These are phyloP conservation scores for Pseudococcus jackbeardsleyi DNA, from an alignment of 2,888 invertebrate genomes.

Conservation along the genomic window DNA sequence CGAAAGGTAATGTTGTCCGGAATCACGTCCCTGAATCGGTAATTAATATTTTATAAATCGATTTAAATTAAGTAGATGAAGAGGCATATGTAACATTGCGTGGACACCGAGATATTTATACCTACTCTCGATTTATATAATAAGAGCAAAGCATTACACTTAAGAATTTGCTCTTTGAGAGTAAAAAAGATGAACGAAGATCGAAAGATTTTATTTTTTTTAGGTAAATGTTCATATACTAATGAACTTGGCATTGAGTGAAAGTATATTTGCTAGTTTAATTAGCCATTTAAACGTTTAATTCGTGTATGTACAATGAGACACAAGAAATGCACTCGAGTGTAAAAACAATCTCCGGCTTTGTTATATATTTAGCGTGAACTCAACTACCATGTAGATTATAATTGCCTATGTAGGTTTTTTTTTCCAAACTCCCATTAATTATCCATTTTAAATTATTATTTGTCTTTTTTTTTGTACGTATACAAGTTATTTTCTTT, in stretches of 20 bases:
- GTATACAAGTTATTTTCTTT: neutral
- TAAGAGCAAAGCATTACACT: neutral
- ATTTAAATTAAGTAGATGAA: constrained; percentile 5
- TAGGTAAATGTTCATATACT: constrained; percentile 20
- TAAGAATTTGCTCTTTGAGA: neutral
- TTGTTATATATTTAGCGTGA: constrained; percentile 43
- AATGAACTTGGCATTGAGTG: constrained; percentile 56
- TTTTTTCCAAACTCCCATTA: constrained; percentile 13
- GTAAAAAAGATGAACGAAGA: neutral
- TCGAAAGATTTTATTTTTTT: neutral
- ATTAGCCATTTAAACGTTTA: constrained; percentile 53
- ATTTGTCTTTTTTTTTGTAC: constrained; percentile 35
- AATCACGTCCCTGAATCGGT: constrained; percentile 29
- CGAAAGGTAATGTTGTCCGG: constrained; percentile 36
- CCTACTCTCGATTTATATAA: neutral
- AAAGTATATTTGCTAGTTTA: constrained; percentile 51
- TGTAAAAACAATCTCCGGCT: constrained; percentile 52
- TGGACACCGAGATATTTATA: neutral
- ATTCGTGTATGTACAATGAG: constrained; percentile 47
- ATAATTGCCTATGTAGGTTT: constrained; percentile 53
- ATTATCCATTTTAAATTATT: constrained; percentile 48
- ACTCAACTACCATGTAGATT: constrained; percentile 40
- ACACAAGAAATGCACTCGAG: constrained; percentile 48
- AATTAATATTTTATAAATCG: constrained; percentile 47
- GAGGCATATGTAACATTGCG: neutral